Conservation (phyloP, 1,140 invertebrate genomes). For the Lysiphlebus fabarum region DNA sequence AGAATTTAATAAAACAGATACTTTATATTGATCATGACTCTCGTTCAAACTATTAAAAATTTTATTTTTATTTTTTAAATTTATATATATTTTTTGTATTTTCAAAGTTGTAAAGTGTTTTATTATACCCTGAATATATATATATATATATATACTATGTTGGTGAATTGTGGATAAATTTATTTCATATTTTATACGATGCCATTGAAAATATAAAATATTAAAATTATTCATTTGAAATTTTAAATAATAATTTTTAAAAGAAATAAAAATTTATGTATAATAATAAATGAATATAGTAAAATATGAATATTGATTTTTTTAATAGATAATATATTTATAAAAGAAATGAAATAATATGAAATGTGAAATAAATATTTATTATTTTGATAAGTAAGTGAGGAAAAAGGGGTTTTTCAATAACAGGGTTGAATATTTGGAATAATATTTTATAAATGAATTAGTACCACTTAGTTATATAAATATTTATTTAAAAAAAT, state of each 20-base stretch:
- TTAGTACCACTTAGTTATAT: slow-evolving; percentile 21
- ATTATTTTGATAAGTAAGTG: slow-evolving; percentile 23
- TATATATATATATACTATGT: neutral
- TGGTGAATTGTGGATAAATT: neutral
- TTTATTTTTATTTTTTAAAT: slow-evolving; percentile 16
- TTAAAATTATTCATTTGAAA: no score
- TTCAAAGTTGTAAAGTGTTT: slow-evolving; percentile 23
- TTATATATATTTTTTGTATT: slow-evolving; percentile 8
- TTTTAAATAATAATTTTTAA: no score
- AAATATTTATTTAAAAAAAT: slow-evolving; percentile 9
- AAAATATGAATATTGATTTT: neutral
- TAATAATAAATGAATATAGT: no score
- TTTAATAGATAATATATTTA: neutral
- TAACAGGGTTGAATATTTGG: neutral
- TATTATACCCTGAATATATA: slow-evolving; percentile 2
- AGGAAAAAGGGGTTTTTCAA: neutral
- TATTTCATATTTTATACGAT: neutral
- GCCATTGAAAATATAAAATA: neutral
- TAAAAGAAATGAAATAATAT: neutral
- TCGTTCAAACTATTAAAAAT: slow-evolving; percentile 19
- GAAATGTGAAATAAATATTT: slow-evolving; percentile 5
- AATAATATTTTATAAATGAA: slow-evolving; percentile 23
- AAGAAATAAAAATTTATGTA: no score
- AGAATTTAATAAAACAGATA: neutral
- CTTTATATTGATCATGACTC: slow-evolving; percentile 17